Evolutionary conservation across 2,888 invertebrate genomes (phyloP), one percentile per base, ranked within the genome.

Genomic region (Octodonta nipae): DNA sequence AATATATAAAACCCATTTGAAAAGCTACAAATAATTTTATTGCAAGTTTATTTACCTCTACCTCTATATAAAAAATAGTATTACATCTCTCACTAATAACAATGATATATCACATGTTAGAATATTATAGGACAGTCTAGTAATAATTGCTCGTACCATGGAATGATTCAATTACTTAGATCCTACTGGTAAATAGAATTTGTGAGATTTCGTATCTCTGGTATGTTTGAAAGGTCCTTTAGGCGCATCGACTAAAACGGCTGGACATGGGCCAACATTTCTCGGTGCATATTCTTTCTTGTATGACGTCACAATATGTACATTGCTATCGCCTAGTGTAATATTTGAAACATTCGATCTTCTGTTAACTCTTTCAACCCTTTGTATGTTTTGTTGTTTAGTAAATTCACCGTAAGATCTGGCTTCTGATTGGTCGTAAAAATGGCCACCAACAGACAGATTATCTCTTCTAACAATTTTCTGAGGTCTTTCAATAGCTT

Each of bases 181-280:
- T n/a, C n/a, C n/a, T n/a, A n/a, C 72, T 2, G 79, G 70, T 55
- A 81, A 70, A 56, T 84, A 87, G 58, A 84, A 86, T 57, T 82
- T 84, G 60, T 87, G 86, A 52, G 82, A 78, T 45, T 77, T 79
- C 7, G 86, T 82, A 57, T 87, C 83, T 41, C 85, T 70, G 14
- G 84, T 84, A 52, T 86, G 85, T 59, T 82, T 82, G 61, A 78
- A 87, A 11, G 81, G 81, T 34, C 82, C 76, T 41, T 73, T 70
- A 34, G 79, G 75, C 22, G 76, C 69, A 51, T 85, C 80, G 33
- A 86, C 70, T 41, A 84, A 65, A 16, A 82, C 71, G 17, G 84
- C 86, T 0, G 84, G 84, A 58, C 87, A 88, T 1, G 83, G 78
- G 31, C 83, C 81, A 15, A 65, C 62, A 43, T 75, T 76, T 40